phyloP scores from a whole-genome alignment of 2,113 vertebrate genomes.

The Heptranchias perlo region DNA sequence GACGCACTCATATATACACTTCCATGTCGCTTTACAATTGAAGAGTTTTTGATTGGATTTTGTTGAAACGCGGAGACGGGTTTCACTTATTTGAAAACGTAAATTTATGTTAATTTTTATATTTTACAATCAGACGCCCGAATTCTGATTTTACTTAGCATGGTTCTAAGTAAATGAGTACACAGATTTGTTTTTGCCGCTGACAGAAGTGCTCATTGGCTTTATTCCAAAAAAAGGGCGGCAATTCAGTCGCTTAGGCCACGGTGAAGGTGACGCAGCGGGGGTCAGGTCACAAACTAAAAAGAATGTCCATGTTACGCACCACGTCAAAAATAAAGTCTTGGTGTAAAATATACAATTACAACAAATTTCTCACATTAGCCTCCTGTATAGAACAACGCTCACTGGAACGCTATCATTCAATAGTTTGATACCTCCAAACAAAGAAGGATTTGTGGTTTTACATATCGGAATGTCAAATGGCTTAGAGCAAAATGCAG shows the following conservation, averaged over 20 bases:
- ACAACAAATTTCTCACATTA: conserved; percentile 9
- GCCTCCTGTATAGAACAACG: not conserved
- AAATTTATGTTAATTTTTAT: not conserved
- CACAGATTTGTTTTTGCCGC: not conserved
- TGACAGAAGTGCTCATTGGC: not conserved
- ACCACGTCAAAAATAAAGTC: conserved; percentile 16
- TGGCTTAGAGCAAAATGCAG: not conserved
- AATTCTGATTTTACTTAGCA: conserved; percentile 15
- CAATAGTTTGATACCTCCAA: conserved; percentile 21
- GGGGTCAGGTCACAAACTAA: conserved; percentile 29
- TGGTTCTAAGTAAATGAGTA: not conserved
- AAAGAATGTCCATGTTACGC: not conserved
- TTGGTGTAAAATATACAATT: conserved; percentile 28
- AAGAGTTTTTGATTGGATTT: not conserved
- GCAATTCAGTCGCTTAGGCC: conserved; percentile 26
- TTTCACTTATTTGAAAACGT: not conserved
- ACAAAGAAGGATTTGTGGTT: not conserved
- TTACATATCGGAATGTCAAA: not conserved
- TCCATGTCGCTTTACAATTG: not conserved
- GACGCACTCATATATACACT: not conserved
- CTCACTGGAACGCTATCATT: conserved; percentile 3
- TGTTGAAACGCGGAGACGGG: not conserved
- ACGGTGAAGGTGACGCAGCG: conserved; percentile 37
- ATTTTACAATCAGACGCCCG: not conserved
- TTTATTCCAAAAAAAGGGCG: conserved; percentile 5